Conservation (phyloP, 2,797 vertebrate genomes). For the Poeciliopsis turneri region DNA sequence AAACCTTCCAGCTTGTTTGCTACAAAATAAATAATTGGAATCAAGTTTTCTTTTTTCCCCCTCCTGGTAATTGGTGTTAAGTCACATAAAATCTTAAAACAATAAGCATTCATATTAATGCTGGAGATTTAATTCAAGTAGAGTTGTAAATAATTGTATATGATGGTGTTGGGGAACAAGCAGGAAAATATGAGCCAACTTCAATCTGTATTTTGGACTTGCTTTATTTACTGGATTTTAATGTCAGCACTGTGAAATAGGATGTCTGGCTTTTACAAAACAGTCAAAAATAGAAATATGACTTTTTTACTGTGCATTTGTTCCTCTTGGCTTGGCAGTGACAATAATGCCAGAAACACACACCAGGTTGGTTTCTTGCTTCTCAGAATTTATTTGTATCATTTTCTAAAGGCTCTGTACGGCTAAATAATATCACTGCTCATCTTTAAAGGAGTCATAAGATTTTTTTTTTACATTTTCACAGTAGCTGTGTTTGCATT, state of each 20-base stretch:
- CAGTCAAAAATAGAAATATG: background rate
- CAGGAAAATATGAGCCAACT: background rate
- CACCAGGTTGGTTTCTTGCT: background rate
- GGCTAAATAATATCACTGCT: no score
- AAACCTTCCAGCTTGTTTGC: background rate
- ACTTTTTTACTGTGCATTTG: background rate
- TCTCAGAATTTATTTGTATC: background rate
- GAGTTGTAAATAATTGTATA: background rate
- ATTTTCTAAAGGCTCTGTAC: no score
- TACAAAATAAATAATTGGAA: background rate
- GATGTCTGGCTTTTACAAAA: background rate
- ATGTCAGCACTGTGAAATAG: background rate
- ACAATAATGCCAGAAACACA: background rate
- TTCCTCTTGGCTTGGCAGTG: background rate
- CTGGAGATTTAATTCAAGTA: background rate
- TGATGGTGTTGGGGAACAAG: background rate
- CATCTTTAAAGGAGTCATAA: no score
- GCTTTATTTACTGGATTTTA: background rate
- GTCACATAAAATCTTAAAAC: background rate
- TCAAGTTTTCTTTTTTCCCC: background rate
- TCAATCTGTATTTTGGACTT: background rate
- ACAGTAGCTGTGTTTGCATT: no score
- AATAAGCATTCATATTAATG: background rate
- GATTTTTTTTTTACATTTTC: no score
- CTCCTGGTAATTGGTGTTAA: background rate